Base-by-base conservation (phyloP, 2,888 invertebrate species). In the Enoplolaimus lenunculus region DNA sequence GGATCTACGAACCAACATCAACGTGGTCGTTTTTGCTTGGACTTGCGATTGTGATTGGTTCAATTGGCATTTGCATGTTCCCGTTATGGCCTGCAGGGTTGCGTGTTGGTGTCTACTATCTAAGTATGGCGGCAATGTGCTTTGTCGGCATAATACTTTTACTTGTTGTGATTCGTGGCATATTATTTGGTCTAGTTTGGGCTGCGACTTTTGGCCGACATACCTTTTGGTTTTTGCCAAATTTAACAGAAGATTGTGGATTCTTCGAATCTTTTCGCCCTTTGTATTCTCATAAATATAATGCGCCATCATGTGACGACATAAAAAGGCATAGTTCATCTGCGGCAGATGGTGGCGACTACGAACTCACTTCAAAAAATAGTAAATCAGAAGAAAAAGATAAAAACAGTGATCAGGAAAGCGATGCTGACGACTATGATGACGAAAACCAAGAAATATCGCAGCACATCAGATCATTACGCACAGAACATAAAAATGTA, bases 211-310 rank as follows among this genome's bases (percentile, higher is more conserved):
- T 91, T 72, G 91, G 95, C 2, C 87, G 89, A 77, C 90, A 95
- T 81, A 93, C 95, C 80, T 86, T 99, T 75, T 98, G 98, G 97
- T 86, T 99, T 74, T 86, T 99, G 77, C 98, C 98, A n/a, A 99
- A 99, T 84, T 85, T 99, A 62, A 94, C 94, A 0, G 98, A 97
- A 82, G 98, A 99, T 80, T 97, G 97, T 34, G 95, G 98, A 69
- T 93, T 99, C 85, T 89, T 97, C 75, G 95, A 95, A 3, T 97
- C 95, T 0, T 98, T 98, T 84, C 92, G 93, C 89, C 98, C 98
- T 1, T 84, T 94, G 0, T 95, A 94, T 82, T 78, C 79, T 1
- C 78, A 79, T 70, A 77, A 76, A 65, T 75, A 77, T 60, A 34
- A 33, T 2, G 34, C 33, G 29, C 16, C 68, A 34, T n/a, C n/a